Evolutionary conservation across 35 echinoderm and acorn worm genomes (phyloP).

Genomic region (Diadema setosum): DNA sequence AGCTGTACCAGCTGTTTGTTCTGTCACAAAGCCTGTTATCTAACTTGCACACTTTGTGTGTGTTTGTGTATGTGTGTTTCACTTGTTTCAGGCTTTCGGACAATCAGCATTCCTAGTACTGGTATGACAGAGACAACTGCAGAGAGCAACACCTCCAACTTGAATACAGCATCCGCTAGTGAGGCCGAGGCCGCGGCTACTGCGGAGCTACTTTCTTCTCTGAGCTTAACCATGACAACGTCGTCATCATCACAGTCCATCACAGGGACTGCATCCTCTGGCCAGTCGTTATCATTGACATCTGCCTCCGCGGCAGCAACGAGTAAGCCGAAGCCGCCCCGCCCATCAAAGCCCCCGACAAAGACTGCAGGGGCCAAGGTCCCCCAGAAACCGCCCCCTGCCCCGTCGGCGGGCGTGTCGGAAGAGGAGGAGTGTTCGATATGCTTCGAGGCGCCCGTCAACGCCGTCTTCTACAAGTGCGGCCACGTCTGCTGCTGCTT

Average conservation of each 20-base stretch:
- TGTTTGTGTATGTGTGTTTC: background rate
- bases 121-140: conserved; percentile 11
- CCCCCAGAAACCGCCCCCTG: background rate
- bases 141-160: background rate
- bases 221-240: background rate
- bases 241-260: background rate
- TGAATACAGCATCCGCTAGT: background rate
- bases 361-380: background rate
- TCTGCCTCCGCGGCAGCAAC: background rate
- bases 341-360: background rate
- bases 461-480: conserved; percentile 90
- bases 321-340: conserved; percentile 16
- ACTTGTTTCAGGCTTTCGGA: background rate
- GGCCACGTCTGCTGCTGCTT: conserved; percentile 83
- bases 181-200: background rate
- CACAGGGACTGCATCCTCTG: background rate
- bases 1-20: no score
- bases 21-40: no score
- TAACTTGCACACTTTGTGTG: no score
- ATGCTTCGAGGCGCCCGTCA: conserved; percentile 75
- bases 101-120: conserved; percentile 2
- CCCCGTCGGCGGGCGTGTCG: background rate
- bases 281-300: background rate
- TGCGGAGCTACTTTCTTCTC: background rate
- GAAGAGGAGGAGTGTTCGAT: conserved; percentile 74